Percentiles rank a stretch among this genome's conserved stretches.
Conservation (phyloP, 2,113 vertebrate species). For the Prietella phreatophila region DNA sequence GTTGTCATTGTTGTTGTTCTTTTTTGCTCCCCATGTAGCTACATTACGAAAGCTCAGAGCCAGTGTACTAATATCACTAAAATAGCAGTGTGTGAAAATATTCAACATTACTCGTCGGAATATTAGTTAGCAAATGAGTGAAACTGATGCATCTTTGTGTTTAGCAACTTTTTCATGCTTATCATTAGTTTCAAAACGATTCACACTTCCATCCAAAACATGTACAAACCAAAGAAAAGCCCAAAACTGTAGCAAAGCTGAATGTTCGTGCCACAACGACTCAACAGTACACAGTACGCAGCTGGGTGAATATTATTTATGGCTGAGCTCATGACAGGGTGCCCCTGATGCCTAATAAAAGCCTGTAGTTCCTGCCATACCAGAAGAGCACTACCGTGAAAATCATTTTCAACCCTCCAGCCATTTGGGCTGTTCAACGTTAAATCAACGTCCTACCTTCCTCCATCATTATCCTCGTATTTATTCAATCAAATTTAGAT, state of each 20-base stretch:
- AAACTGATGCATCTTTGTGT: not conserved
- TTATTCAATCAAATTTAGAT: not conserved
- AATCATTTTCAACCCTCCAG: conserved; percentile 11
- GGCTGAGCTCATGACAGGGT: not conserved
- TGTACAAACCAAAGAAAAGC: not conserved
- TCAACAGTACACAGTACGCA: not conserved
- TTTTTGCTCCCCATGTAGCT: not conserved
- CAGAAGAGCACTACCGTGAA: not conserved
- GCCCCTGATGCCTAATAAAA: conserved; percentile 5
- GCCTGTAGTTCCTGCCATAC: conserved; percentile 1
- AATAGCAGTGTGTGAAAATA: not conserved
- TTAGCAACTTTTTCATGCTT: not conserved
- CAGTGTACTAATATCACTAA: conserved; percentile 7
- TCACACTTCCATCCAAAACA: not conserved
- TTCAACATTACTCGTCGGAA: not conserved
- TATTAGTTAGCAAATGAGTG: not conserved
- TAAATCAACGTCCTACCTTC: not conserved
- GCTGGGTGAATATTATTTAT: conserved; percentile 11
- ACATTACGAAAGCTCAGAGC: not conserved
- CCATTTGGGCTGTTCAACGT: not conserved
- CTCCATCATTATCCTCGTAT: not conserved
- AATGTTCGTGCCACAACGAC: not conserved
- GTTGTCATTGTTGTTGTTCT: not conserved
- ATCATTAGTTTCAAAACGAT: not conserved
- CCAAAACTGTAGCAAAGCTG: not conserved